Percentiles rank a stretch among this genome's conserved stretches.
These are phyloP conservation scores for Porites australiensis DNA, from an alignment of 64 coral and sea anemone genomes.

Conservation along the genomic window DNA sequence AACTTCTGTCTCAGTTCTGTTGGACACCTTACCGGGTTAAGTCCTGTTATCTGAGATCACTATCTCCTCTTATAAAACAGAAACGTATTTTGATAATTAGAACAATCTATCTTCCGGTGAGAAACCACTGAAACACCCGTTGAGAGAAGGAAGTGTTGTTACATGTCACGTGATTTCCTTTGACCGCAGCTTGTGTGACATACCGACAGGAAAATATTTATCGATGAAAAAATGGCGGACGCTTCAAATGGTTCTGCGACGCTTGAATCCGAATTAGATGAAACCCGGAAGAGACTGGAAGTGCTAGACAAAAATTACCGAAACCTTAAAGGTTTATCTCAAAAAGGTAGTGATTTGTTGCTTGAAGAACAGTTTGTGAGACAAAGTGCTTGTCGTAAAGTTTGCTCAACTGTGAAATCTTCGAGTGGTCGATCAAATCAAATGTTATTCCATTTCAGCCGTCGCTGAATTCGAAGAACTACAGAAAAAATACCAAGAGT, in stretches of 20 bases:
- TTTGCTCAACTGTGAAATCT: slow-evolving; percentile 11
- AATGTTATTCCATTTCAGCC: slow-evolving; percentile 21
- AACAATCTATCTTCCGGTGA: too few species aligned
- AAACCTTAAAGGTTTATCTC: slow-evolving; percentile 50
- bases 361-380: neutral
- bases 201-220: neutral
- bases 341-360: slow-evolving; percentile 25
- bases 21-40: too few species aligned
- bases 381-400: neutral
- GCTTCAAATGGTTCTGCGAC: neutral
- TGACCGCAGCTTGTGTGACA: neutral
- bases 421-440: slow-evolving; percentile 21
- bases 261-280: neutral
- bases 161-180: slow-evolving; percentile 9
- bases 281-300: slow-evolving; percentile 41
- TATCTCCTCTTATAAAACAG: too few species aligned
- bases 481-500: slow-evolving; percentile 60
- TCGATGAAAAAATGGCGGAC: slow-evolving; percentile 15
- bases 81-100: too few species aligned
- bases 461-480: slow-evolving; percentile 66
- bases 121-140: too few species aligned
- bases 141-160: neutral
- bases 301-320: slow-evolving; percentile 36
- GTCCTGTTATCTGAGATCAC: too few species aligned
- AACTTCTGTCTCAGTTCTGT: too few species aligned